Conservation (phyloP, 2,113 vertebrate species). For the Gambusia affinis region DNA sequence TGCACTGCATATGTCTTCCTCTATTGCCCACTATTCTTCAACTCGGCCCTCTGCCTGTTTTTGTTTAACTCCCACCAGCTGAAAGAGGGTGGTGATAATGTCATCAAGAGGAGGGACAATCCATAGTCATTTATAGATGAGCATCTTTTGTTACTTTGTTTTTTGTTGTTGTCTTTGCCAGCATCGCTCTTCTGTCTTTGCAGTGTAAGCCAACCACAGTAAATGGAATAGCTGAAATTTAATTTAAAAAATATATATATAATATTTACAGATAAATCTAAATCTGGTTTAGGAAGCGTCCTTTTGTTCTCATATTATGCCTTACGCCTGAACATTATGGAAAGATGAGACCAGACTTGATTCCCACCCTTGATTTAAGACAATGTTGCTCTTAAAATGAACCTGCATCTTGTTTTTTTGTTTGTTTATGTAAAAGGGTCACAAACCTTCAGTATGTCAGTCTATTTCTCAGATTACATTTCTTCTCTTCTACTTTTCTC, state of each 20-base stretch:
- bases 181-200: background rate
- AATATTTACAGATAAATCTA: too few relatives aligned
- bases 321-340: too few relatives aligned
- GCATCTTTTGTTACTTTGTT: background rate
- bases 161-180: background rate
- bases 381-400: background rate
- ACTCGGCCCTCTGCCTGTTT: conserved; percentile 10
- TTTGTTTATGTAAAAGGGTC: background rate
- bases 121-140: background rate
- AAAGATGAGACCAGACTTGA: background rate
- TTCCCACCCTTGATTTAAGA: background rate
- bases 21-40: conserved; percentile 8
- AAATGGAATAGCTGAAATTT: too few relatives aligned
- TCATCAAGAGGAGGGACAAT: conserved; percentile 33
- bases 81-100: conserved; percentile 21
- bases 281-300: background rate
- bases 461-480: background rate
- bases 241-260: too few relatives aligned
- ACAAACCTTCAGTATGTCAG: too few relatives aligned
- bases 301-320: background rate
- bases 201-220: background rate
- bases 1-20: conserved; percentile 35
- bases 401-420: background rate
- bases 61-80: conserved; percentile 25
- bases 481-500: background rate